Evolutionary conservation across 2,888 invertebrate species (phyloP).

Genomic region (Lumbricus terrestris): DNA sequence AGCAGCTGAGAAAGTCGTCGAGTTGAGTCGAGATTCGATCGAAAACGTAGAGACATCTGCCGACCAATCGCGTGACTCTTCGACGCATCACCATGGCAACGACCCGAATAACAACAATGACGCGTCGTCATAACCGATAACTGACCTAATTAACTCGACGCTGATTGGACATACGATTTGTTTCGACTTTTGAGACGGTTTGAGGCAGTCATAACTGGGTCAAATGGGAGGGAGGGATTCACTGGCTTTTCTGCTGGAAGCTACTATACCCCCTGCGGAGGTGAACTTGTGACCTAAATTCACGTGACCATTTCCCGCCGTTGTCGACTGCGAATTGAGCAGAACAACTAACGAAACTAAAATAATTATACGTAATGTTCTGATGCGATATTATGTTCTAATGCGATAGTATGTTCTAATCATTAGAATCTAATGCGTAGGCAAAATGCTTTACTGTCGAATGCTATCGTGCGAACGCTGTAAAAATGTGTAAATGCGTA

Average conservation of each 20-base stretch:
- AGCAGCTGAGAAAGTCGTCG: background rate
- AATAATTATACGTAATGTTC: background rate
- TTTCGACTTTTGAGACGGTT: background rate
- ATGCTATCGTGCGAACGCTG: no score
- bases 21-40: background rate
- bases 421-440: no score
- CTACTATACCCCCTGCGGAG: no score
- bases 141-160: background rate
- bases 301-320: no score
- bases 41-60: background rate
- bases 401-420: no score
- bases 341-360: background rate
- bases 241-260: background rate
- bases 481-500: no score
- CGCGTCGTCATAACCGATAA: background rate
- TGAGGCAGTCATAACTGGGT: background rate
- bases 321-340: no score
- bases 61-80: background rate
- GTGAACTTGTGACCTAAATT: background rate
- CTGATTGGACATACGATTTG: background rate
- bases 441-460: no score
- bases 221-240: background rate
- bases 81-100: background rate
- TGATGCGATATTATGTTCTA: no score
- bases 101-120: background rate